Base-by-base conservation (phyloP, 1,140 invertebrate genomes). In the Colletes gigas region DNA sequence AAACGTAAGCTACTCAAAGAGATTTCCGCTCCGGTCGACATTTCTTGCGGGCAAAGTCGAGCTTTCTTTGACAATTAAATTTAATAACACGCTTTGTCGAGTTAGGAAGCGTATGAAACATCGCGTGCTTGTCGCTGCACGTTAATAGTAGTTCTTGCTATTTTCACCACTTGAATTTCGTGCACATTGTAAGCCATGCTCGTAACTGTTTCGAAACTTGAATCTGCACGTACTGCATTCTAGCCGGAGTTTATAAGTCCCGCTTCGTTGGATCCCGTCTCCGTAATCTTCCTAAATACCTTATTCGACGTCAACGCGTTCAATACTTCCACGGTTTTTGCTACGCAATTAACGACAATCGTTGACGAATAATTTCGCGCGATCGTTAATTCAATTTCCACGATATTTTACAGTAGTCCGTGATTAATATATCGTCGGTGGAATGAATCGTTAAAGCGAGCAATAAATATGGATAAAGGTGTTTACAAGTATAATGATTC, bases 41-140 rank as follows among this genome's bases (percentile, higher is more conserved):
- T 77, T 77, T 41, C 55, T 50, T 41, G n/a, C 54, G n/a, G 10
- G 14, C 4, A 15, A 12, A 39, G 17, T 6, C 54, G 41, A 69
- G 66, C 21, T 60, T 71, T 78, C 76, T 71, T 62, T 71, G 76
- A 71, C 76, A 62, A 78, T 78, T 78, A 62, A 78, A 78, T 54
- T 30, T 47, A 69, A 78, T 71, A 78, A 71, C 47, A 60, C 47
- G 47, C 12, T 44, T 17, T 30, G 57, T 21, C 9, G n/a, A 19
- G 44, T 50, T 39, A 60, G 21, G 12, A 50, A 52, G 57, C 41
- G 63, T 47, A 60, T 44, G 30, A 71, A 41, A 62, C 57, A 14
- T 21, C 30, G 44, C 7, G 44, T 6, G 10, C 44, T 14, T 10
- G 10, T 54, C 30, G 14, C 3, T 10, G 17, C 50, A 70, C 44